These are phyloP conservation scores for Thymallus thymallus DNA, from an alignment of 2,113 vertebrate genomes.

Conservation along the genomic window DNA sequence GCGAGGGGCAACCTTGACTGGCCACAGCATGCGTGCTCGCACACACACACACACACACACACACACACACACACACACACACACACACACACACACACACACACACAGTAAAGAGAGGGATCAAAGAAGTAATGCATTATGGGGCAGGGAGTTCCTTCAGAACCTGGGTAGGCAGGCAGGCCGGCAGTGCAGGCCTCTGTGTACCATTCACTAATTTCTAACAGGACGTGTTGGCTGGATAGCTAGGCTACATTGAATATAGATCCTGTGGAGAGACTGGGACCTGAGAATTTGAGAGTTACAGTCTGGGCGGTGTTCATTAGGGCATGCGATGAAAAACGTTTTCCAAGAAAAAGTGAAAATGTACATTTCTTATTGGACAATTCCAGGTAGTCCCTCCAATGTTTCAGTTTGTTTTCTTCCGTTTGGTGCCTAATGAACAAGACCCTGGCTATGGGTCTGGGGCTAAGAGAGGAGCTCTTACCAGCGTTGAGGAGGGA, in stretches of 20 bases:
- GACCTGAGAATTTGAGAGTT: background rate
- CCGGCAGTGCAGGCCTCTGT: background rate
- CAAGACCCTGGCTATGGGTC: background rate
- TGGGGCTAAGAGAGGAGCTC: constrained; percentile 7
- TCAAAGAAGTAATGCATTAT: constrained; percentile 35
- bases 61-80: constrained; percentile 48
- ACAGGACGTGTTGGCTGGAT: background rate
- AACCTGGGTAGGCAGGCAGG: background rate
- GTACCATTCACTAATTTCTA: constrained; percentile 24
- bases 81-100: constrained; percentile 50
- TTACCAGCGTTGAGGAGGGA: constrained; percentile 96
- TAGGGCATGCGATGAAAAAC: no score
- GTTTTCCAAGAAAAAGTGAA: no score
- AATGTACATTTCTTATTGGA: no score
- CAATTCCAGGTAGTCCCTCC: no score
- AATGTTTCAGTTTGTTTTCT: no score
- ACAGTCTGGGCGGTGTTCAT: no score
- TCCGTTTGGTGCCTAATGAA: no score
- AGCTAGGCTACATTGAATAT: constrained; percentile 4
- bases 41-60: constrained; percentile 50
- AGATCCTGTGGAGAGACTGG: background rate
- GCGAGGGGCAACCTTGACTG: background rate
- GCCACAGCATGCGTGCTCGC: constrained; percentile 6
- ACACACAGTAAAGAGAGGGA: no score
- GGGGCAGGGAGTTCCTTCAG: constrained; percentile 28